A percentile compares a stretch with the other conserved stretches of the same genome.
These are phyloP conservation scores for Eristalis intricaria DNA, from an alignment of 2,888 invertebrate species.

Conservation along the genomic window DNA sequence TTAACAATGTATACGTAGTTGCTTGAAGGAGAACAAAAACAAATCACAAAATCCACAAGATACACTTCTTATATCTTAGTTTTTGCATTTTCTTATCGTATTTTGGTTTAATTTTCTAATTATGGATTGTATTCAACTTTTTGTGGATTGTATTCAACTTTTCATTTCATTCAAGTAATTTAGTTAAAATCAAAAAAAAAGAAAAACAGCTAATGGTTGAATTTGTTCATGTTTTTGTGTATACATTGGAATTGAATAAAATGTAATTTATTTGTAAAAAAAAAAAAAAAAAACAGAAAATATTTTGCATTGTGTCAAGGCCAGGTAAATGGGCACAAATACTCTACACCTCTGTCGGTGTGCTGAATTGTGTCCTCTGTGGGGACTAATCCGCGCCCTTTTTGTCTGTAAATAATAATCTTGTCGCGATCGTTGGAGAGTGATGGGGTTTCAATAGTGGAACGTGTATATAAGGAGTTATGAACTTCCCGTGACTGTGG, in stretches of 20 bases:
- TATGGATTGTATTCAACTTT: not conserved
- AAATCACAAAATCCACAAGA: not conserved
- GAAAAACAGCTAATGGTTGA: conserved; percentile 20
- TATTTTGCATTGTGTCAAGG: not conserved
- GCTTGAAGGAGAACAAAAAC: not conserved
- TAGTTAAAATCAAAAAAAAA: conserved; percentile 24
- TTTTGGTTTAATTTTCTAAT: not conserved
- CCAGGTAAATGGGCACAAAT: no score
- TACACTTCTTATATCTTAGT: conserved; percentile 1
- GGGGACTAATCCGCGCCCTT: no score
- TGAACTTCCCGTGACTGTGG: no score
- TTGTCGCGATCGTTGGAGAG: no score
- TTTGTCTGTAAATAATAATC: no score
- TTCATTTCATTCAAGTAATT: not conserved
- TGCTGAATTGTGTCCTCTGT: no score
- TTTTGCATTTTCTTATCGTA: conserved; percentile 6
- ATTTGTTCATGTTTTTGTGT: conserved; percentile 45
- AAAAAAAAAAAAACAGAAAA: not conserved
- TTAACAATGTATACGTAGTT: not conserved
- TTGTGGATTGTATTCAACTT: not conserved
- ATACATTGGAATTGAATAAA: conserved; percentile 62
- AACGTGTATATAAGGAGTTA: no score
- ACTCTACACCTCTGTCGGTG: no score
- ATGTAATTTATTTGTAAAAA: conserved; percentile 64
- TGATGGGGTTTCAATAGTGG: no score